Conservation (phyloP, 1,140 invertebrate species). For the Colletes latitarsis region DNA sequence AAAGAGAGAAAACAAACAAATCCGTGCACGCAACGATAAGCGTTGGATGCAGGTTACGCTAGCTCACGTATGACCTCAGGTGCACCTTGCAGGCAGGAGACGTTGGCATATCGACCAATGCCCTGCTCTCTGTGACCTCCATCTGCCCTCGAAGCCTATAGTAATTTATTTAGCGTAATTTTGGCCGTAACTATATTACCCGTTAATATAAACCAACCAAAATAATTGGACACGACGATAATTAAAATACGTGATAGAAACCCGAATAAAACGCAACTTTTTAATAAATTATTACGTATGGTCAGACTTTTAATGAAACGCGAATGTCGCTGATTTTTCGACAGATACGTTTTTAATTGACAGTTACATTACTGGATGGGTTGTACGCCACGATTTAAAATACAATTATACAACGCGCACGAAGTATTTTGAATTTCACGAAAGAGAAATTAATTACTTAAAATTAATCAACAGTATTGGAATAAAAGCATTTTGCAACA, state of each 20-base stretch:
- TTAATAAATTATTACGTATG: too few species aligned
- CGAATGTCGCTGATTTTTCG: too few species aligned
- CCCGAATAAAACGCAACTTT: too few species aligned
- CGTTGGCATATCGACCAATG: slow-evolving; percentile 68
- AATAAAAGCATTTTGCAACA: background rate
- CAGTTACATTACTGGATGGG: too few species aligned
- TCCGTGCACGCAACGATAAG: slow-evolving; percentile 1
- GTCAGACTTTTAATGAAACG: too few species aligned
- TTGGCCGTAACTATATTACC: background rate
- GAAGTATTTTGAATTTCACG: background rate
- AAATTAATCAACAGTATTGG: background rate
- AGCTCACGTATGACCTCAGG: slow-evolving; percentile 63
- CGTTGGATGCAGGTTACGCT: slow-evolving; percentile 46
- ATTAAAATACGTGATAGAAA: too few species aligned
- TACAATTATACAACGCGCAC: too few species aligned
- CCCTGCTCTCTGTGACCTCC: slow-evolving; percentile 41
- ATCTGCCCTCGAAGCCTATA: slow-evolving; percentile 18
- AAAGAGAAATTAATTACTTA: background rate
- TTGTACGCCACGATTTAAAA: too few species aligned
- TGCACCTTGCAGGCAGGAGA: slow-evolving; percentile 59
- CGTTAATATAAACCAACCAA: background rate
- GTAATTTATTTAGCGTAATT: slow-evolving; percentile 55
- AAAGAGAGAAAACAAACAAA: background rate
- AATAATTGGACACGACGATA: background rate
- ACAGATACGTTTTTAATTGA: too few species aligned